Conservation (phyloP, 2,113 vertebrate species). For the Silurus meridionalis region DNA sequence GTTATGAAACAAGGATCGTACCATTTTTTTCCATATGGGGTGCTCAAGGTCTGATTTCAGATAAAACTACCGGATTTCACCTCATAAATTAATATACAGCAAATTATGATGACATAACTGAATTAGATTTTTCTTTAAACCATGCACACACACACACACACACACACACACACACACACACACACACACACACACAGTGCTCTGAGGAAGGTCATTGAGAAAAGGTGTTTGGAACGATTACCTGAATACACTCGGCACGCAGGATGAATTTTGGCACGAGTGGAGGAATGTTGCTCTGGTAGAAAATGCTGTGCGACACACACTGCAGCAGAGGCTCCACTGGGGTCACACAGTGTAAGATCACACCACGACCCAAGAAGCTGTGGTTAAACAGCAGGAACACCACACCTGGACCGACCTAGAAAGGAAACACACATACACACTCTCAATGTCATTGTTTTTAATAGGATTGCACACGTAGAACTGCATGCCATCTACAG, state of each 20-base stretch:
- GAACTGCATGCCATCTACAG: neutral
- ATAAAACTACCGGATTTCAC: no score
- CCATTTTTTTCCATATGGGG: no score
- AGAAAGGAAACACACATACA: slow-evolving; percentile 34
- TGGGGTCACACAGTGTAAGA: slow-evolving; percentile 79
- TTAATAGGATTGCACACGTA: neutral
- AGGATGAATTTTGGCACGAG: slow-evolving; percentile 80
- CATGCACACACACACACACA: neutral
- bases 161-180: neutral
- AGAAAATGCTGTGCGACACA: slow-evolving; percentile 80
- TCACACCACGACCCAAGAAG: slow-evolving; percentile 76
- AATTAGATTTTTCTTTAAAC: neutral
- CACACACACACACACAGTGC: neutral
- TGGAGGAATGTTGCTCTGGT: slow-evolving; percentile 69
- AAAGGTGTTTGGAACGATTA: slow-evolving; percentile 44
- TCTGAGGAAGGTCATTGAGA: neutral
- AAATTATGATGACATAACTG: no score
- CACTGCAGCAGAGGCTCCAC: slow-evolving; percentile 81
- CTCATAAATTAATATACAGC: no score
- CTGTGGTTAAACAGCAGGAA: slow-evolving; percentile 73
- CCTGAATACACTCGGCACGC: slow-evolving; percentile 78
- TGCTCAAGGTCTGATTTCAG: no score
- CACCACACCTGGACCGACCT: slow-evolving; percentile 82
- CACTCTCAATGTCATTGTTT: no score
- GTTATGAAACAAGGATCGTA: no score